Evolutionary conservation across 2,113 vertebrate genomes (phyloP).

Genomic region (Tychaedon coryphoeus): DNA sequence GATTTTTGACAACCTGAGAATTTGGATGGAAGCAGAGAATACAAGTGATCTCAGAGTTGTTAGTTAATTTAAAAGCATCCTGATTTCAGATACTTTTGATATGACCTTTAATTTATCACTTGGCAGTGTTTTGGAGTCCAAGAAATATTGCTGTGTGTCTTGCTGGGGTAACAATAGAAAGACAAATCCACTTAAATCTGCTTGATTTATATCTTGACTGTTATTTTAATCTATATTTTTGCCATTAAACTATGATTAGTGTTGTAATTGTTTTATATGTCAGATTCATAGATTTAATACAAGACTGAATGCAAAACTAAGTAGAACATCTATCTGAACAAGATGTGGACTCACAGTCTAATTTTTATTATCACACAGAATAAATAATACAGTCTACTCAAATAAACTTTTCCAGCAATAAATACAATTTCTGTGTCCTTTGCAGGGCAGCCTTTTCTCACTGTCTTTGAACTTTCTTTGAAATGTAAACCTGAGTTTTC

Average conservation of each 20-base stretch:
- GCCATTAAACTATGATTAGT: neutral
- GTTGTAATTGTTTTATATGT: neutral
- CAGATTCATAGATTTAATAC: neutral
- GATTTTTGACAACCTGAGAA: neutral
- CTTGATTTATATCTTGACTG: neutral
- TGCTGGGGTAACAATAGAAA: neutral
- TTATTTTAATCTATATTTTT: neutral
- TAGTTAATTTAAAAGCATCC: neutral
- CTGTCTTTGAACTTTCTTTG: conserved; percentile 42
- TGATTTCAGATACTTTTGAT: neutral
- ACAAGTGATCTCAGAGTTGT: neutral
- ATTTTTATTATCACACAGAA: neutral
- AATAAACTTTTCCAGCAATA: neutral
- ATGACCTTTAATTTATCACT: neutral
- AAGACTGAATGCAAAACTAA: neutral
- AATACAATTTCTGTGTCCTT: neutral
- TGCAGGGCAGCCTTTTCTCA: neutral
- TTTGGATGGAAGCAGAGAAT: neutral
- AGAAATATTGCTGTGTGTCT: neutral
- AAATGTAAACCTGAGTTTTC: conserved; percentile 43
- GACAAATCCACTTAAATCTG: neutral
- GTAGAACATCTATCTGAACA: neutral
- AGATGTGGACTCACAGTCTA: neutral
- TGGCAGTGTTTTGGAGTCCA: neutral
- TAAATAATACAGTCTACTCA: neutral